phyloP scores from a whole-genome alignment of 2,113 vertebrate species.

The Gorsachius goisagi region DNA sequence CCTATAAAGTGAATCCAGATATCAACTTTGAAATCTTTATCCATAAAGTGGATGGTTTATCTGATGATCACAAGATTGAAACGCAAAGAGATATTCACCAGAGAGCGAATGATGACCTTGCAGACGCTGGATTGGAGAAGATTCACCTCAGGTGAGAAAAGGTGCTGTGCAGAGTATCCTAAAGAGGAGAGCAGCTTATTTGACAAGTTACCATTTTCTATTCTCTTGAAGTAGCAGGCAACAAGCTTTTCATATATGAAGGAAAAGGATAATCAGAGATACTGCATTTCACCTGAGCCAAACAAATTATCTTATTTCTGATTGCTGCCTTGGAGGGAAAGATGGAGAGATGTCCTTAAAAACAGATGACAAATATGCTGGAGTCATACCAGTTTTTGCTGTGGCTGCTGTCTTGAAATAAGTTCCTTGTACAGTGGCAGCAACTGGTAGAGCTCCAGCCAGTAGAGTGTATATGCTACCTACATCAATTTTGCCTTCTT shows the following conservation, averaged over 20 bases:
- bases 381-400: background rate
- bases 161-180: background rate
- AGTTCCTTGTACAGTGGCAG: background rate
- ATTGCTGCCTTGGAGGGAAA: background rate
- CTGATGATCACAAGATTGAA: conserved; percentile 94
- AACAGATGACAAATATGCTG: background rate
- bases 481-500: background rate
- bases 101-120: conserved; percentile 89
- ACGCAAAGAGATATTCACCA: conserved; percentile 94
- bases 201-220: background rate
- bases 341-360: background rate
- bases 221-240: background rate
- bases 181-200: background rate
- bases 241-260: background rate
- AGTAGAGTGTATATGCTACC: background rate
- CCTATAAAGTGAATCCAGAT: conserved; percentile 92
- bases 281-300: background rate
- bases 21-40: conserved; percentile 97
- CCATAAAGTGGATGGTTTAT: conserved; percentile 94
- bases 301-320: background rate
- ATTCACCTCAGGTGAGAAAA: conserved; percentile 88
- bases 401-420: conserved; percentile 2
- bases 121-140: conserved; percentile 87
- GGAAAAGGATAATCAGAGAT: background rate
- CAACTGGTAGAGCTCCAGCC: background rate